These are phyloP conservation scores for Pseudopodoces humilis DNA, from an alignment of 2,113 vertebrate species.

Conservation along the genomic window DNA sequence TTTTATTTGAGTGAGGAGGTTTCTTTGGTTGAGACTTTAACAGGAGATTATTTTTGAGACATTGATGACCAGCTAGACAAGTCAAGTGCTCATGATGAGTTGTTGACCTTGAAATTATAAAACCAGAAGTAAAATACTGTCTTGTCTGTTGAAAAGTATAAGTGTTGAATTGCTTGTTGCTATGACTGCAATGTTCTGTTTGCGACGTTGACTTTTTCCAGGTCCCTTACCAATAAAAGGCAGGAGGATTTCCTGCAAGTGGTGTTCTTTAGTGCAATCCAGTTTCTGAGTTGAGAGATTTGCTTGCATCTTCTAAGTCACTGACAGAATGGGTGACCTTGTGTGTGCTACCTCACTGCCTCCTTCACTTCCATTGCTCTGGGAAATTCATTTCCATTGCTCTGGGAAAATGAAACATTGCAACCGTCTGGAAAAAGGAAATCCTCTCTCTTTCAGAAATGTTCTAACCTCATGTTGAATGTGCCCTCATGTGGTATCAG, in stretches of 20 bases:
- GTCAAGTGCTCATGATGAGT: not conserved
- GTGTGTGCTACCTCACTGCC: not conserved
- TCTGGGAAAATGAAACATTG: not conserved
- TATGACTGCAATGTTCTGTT: conserved; percentile 44
- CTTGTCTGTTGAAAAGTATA: not conserved
- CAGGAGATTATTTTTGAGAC: not conserved
- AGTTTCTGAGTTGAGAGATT: not conserved
- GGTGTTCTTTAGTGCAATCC: not conserved
- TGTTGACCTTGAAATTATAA: conserved; percentile 10
- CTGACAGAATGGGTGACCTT: not conserved
- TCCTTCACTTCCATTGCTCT: not conserved
- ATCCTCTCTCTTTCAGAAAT: not conserved
- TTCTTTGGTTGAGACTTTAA: not conserved
- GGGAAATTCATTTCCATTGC: not conserved
- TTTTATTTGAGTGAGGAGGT: not conserved
- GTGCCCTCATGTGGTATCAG: not conserved
- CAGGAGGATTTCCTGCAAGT: not conserved
- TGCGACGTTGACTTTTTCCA: not conserved
- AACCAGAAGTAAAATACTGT: conserved; percentile 14
- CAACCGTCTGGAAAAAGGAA: not conserved
- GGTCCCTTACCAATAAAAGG: not conserved
- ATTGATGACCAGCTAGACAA: not conserved
- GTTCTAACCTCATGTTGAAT: not conserved
- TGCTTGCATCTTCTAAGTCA: not conserved
- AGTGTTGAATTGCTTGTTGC: conserved; percentile 45